Base-by-base conservation (phyloP, 1,140 invertebrate species). In the Arion vulgaris region DNA sequence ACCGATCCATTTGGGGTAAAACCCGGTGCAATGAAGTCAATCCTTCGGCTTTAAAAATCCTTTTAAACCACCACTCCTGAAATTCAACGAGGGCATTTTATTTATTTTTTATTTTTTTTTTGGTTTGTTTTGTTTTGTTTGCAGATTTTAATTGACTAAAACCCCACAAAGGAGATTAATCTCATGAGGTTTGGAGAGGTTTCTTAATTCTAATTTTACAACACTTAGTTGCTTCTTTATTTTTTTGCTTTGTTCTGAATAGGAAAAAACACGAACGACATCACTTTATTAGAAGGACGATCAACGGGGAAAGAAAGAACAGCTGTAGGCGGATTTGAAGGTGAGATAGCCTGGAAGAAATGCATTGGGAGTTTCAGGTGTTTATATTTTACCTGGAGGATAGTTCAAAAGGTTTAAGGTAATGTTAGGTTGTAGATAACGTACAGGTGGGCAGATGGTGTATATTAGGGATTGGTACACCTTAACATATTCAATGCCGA, bases 251-350 rank as follows among this genome's bases (percentile, higher is more conserved):
- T 66, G 7, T 28, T 66, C 32, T 17, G 62, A 66, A 28, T 66
- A 66, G 62, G 62, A 7, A 34, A 34, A 28, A 23, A 23, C 32
- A 32, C 2, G n/a, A 66, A 32, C 7, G 62, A 66, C n/a, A 17
- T 23, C n/a, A 32, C 62, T 1, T 66, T 32, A 32, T 32, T 66
- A 66, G 62, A 66, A 32, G n/a, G 11, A 66, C n/a, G 62, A 66
- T n/a, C 4, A 13, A 2, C 62, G n/a, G 62, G 62, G n/a, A 66
- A 66, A 17, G 62, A 66, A 32, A 28, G 62, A 28, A 66, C 62
- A 32, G 62, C 62, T 66, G 62, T 66, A 32, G 62, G 62, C 62
- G 62, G 62, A 66, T 66, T 66, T 66, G 62, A 66, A 66, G 62
- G 62, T 66, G 62, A 66, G 62, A n/a, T 5, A 28, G 62, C 62